Percentiles rank a stretch among this genome's conserved stretches.
phyloP scores from a whole-genome alignment of 1,140 invertebrate genomes.

The Brachionus calyciflorus region DNA sequence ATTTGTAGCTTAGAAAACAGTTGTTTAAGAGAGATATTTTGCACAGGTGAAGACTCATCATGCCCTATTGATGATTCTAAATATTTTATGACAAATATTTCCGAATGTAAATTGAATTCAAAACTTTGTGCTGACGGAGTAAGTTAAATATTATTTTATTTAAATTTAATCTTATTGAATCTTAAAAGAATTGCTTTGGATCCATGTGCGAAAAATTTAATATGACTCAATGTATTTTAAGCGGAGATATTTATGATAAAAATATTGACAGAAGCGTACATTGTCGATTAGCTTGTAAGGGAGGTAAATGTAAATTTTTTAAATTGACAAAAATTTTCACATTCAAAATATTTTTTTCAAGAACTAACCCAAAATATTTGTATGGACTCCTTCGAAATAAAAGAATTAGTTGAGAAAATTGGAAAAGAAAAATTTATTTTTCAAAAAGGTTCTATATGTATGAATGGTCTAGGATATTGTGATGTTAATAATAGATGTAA shows the following conservation, averaged over 20 bases:
- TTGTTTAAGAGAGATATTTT: neutral
- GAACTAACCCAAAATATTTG: neutral
- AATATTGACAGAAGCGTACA: neutral
- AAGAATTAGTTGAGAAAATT: neutral
- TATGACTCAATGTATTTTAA: neutral
- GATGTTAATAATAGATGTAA: neutral
- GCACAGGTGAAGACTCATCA: neutral
- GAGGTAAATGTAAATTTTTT: slow-evolving; percentile 11
- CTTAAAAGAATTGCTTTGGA: neutral
- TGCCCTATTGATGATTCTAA: neutral
- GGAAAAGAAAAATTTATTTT: neutral
- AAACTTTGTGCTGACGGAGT: neutral
- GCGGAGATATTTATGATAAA: neutral
- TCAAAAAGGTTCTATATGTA: neutral
- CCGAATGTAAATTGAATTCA: neutral
- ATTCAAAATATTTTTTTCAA: neutral
- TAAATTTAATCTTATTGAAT: neutral
- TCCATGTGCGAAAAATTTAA: slow-evolving; percentile 15
- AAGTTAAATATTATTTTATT: neutral
- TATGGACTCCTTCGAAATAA: neutral
- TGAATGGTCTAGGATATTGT: neutral
- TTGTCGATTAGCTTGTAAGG: slow-evolving; percentile 13
- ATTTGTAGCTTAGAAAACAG: neutral
- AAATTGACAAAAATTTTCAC: neutral
- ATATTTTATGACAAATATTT: neutral